These are phyloP conservation scores for Gryon sp. DNA, from an alignment of 1,140 invertebrate genomes.

Conservation along the genomic window DNA sequence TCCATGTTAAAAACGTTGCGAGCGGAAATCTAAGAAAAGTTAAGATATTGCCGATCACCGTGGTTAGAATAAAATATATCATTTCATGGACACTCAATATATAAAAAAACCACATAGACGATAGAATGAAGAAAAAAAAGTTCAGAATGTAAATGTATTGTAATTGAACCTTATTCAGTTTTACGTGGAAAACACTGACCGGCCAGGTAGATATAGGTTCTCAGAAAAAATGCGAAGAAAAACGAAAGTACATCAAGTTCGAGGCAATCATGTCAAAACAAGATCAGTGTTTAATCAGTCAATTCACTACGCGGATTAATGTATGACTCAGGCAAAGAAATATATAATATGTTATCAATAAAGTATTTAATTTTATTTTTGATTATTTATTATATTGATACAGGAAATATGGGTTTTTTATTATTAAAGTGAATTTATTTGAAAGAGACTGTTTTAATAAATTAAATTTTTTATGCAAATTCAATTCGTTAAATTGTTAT, in stretches of 20 bases:
- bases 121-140: constrained; percentile 5
- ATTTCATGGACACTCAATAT: constrained; percentile 11
- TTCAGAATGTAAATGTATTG: constrained; percentile 40
- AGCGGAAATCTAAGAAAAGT: constrained; percentile 50
- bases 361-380: too few species aligned
- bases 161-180: constrained; percentile 41
- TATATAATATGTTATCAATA: too few species aligned
- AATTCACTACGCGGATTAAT: too few species aligned
- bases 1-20: constrained; percentile 19
- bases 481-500: too few species aligned
- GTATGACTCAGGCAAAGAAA: too few species aligned
- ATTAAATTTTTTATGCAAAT: too few species aligned
- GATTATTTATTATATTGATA: too few species aligned
- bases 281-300: constrained; percentile 53
- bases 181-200: constrained; percentile 33
- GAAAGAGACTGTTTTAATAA: too few species aligned
- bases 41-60: constrained; percentile 49
- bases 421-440: too few species aligned
- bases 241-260: constrained; percentile 32
- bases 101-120: constrained; percentile 5
- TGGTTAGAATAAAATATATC: constrained; percentile 42
- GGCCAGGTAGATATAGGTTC: constrained; percentile 26
- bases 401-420: too few species aligned
- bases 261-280: constrained; percentile 53
- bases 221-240: not conserved